Base-by-base conservation (phyloP, 2,797 vertebrate genomes). In the Glyptemys insculpta region DNA sequence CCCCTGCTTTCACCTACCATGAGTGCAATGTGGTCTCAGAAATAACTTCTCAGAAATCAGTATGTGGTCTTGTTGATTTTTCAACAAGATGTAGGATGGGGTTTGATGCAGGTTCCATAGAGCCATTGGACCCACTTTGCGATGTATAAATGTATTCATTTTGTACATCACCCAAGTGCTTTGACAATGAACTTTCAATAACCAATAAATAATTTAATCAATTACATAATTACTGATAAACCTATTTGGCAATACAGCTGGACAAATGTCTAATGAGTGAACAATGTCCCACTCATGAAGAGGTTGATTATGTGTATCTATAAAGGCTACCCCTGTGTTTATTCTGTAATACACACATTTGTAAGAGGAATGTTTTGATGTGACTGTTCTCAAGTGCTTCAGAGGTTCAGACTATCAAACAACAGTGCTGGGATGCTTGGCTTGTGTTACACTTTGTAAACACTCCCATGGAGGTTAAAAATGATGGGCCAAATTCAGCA, bases 311-410 rank as follows among this genome's bases (percentile, higher is more conserved):
- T 0, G 0, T 34, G 5, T 49, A 34, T 19, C 87, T 31, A 80
- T 47, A 93, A 85, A 94, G 86, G 41, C 59, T 62, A 59, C 21
- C 11, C 47, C 76, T 47, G 4, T 93, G 56, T 95, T 96, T 96
- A 88, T 82, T n/a, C 57, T 59, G 6, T 23, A 85, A 90, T 91
- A 85, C 44, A 94, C 89, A 91, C 90, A 95, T 65, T 93, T 96
- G 44, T 11, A 62, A 90, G 57, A 95, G 84, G 93, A 96, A 96
- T 11, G 1, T 93, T 97, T 93, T 94, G 37, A 37, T 80, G 74
- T 29, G 65, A 4, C 21, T 41, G 6, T 81, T 19, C 34, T 80
- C 49, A 50, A 94, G 21, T 82, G 50, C 10, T 50, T 91, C 79
- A n/a, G 37, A 76, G 5, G 52, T 90, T 88, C 83, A 94, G 53